phyloP scores from a whole-genome alignment of 2,888 invertebrate species.

The Monopis laevigella region DNA sequence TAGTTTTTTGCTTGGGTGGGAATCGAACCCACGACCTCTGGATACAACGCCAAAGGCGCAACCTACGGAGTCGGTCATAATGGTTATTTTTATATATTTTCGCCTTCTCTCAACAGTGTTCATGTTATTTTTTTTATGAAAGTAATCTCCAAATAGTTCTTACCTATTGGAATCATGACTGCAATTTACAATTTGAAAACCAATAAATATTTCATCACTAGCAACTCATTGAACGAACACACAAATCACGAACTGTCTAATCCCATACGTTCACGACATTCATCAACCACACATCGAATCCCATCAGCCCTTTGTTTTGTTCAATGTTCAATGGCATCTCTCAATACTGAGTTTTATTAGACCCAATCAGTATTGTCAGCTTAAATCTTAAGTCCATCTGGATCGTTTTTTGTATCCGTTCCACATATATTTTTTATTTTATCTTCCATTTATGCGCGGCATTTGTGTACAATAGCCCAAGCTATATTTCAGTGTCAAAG shows the following conservation, averaged over 20 bases:
- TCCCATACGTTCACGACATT: slow-evolving; percentile 5
- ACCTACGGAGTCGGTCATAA: too few species aligned
- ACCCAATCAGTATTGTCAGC: slow-evolving; percentile 57
- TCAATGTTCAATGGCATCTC: slow-evolving; percentile 49
- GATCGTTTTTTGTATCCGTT: slow-evolving; percentile 31
- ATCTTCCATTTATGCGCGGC: slow-evolving; percentile 34
- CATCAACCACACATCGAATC: slow-evolving; percentile 9
- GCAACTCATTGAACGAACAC: too few species aligned
- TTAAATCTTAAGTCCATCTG: slow-evolving; percentile 41
- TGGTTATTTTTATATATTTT: too few species aligned
- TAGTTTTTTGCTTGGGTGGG: too few species aligned
- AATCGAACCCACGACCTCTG: too few species aligned
- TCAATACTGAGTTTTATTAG: slow-evolving; percentile 58
- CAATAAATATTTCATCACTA: too few species aligned
- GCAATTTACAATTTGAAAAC: too few species aligned
- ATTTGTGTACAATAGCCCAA: slow-evolving; percentile 39
- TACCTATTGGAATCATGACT: too few species aligned
- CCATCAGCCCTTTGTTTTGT: slow-evolving; percentile 39
- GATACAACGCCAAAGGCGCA: too few species aligned
- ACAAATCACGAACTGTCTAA: slow-evolving; percentile 1
- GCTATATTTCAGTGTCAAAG: slow-evolving; percentile 64
- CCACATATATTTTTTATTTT: slow-evolving; percentile 21
- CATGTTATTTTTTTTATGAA: too few species aligned
- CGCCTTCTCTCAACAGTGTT: too few species aligned
- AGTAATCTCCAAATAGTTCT: too few species aligned